Evolutionary conservation across 2,888 invertebrate genomes (phyloP), one percentile per base, ranked within the genome.

Genomic region (Diplolepis rosae): DNA sequence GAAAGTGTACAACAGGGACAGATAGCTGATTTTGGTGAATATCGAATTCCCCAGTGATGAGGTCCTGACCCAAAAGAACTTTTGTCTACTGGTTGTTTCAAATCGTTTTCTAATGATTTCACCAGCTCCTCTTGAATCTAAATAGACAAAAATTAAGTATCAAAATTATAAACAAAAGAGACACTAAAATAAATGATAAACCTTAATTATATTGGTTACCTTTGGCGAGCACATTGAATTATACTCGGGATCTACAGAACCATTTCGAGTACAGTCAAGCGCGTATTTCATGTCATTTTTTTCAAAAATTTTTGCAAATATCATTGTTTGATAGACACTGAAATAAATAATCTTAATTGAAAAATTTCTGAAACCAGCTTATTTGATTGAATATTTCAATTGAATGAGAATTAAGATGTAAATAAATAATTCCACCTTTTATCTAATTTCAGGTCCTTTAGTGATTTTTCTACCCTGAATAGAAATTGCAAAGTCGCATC

Each of bases 1-100:
- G 91, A 91, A 81, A 93, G 83, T 65, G 92, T 92, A 80, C 93
- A 93, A 1, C 92, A 90, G 0, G 89, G 85, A 77, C 92, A 92
- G 1, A 76, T 81, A 6, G 83, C 80, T 45, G 83, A 79, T 74
- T 84, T 84, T 22, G 79, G 52, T 30, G 86, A 83, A 66, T 88
- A 84, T 65, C 80, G 79, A 74, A 91, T 85, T 1, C 93, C 93
- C 93, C 93, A 93, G 72, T 89, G 89, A 80, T 88, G 81, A 28
- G 87, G 80, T 4, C 85, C 86, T 18, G 71, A 83, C 1, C 84
- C 85, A 56, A 89, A 87, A 66, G 78, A 73, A 39, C 77, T 79
- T 71, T 74, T 81, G 15, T 82, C 75, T 45, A 85, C 73, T 4
- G 80, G 73, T 68, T 79, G 76, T 0, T 79, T 73, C 65, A 83